A percentile compares a stretch with the other conserved stretches of the same genome.
Evolutionary conservation across 2,797 vertebrate genomes (phyloP).

Genomic region (Coilia nasus): DNA sequence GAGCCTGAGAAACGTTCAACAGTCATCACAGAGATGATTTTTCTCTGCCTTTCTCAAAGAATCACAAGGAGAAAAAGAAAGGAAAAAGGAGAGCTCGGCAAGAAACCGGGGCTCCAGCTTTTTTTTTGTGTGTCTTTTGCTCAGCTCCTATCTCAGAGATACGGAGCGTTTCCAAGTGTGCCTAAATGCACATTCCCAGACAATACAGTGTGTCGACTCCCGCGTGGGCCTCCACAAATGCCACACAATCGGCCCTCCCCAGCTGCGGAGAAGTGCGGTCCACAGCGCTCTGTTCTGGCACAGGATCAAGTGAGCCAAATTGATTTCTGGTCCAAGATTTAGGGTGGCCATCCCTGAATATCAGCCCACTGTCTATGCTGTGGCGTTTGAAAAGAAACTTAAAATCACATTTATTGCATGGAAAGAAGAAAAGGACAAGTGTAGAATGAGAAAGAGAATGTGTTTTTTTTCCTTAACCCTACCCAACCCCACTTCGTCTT

Average conservation of each 20-base stretch:
- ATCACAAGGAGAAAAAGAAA: neutral
- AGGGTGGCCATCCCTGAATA: constrained; percentile 62
- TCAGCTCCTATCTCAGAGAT: constrained; percentile 49
- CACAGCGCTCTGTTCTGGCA: constrained; percentile 69
- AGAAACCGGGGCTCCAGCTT: neutral
- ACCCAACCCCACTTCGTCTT: constrained; percentile 10
- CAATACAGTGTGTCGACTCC: constrained; percentile 67
- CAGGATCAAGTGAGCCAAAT: constrained; percentile 72
- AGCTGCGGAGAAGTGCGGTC: constrained; percentile 62
- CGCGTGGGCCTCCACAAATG: constrained; percentile 70
- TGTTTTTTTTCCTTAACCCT: neutral
- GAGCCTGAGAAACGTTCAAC: neutral
- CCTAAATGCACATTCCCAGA: constrained; percentile 70
- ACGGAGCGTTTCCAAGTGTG: constrained; percentile 61
- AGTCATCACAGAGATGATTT: neutral
- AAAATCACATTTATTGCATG: constrained; percentile 66
- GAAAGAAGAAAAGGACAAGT: constrained; percentile 60
- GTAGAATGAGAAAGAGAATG: constrained; percentile 55
- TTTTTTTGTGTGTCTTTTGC: neutral
- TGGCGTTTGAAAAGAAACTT: constrained; percentile 54
- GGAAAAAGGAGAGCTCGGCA: neutral
- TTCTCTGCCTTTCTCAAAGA: neutral
- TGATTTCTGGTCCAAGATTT: constrained; percentile 66
- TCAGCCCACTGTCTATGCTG: constrained; percentile 52
- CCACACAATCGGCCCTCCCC: constrained; percentile 67